A percentile compares a stretch with the other conserved stretches of the same genome.
Evolutionary conservation across 2,113 vertebrate genomes (phyloP).

Genomic region (Coracopsis vasa): DNA sequence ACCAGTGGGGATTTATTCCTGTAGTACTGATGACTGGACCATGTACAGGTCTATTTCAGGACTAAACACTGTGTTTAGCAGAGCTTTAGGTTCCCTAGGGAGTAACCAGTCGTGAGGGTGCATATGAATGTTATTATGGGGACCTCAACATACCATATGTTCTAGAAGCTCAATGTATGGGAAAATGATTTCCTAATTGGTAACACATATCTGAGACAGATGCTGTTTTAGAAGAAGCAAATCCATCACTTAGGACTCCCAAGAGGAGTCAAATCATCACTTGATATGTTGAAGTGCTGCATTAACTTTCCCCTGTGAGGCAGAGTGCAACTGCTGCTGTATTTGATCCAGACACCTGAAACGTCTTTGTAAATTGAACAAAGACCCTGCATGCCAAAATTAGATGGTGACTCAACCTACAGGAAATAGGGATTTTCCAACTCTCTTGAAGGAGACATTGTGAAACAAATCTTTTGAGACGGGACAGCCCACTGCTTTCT

Average conservation of each 20-base stretch:
- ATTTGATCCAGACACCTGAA: not conserved
- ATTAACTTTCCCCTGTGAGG: not conserved
- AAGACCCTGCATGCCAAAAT: not conserved
- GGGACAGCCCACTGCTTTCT: not conserved
- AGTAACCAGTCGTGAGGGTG: not conserved
- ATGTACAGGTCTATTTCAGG: not conserved
- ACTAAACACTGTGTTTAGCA: not conserved
- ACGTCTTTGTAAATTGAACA: not conserved
- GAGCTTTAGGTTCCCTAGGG: not conserved
- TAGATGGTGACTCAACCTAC: not conserved
- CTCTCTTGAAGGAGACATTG: not conserved
- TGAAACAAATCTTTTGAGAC: not conserved
- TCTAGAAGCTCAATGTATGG: not conserved
- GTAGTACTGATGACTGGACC: not conserved
- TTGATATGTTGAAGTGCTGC: constrained; percentile 1
- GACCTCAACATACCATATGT: constrained; percentile 39
- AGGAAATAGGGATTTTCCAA: not conserved
- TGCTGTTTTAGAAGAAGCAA: constrained; percentile 47
- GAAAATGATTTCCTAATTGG: constrained; percentile 24
- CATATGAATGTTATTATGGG: not conserved
- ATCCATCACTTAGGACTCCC: constrained; percentile 44
- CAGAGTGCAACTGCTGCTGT: not conserved
- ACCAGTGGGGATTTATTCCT: not conserved
- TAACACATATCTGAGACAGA: constrained; percentile 40
- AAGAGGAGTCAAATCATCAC: constrained; percentile 42